These are phyloP conservation scores for Drosophila elegans DNA, from an alignment of 1,140 invertebrate genomes.

Conservation along the genomic window DNA sequence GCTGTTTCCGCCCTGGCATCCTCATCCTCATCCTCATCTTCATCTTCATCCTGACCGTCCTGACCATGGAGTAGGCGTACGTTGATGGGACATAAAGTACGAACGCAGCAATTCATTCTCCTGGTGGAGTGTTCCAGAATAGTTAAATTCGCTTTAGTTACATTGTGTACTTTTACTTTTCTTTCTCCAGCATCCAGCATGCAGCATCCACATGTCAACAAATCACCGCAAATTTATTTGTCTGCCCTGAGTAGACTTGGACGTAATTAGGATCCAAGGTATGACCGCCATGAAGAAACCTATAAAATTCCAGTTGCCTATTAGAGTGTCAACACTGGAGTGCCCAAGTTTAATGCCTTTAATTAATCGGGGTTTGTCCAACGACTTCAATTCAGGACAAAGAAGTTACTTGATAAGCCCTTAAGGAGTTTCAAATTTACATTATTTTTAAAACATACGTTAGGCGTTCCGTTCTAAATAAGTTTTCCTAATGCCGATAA, in stretches of 20 bases:
- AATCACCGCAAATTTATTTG: conserved; percentile 79
- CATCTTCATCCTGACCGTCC: background rate
- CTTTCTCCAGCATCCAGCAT: background rate
- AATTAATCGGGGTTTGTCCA: background rate
- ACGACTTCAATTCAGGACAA: too few relatives aligned
- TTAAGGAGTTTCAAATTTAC: too few relatives aligned
- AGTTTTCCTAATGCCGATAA: too few relatives aligned
- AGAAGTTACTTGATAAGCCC: too few relatives aligned
- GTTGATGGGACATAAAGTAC: conserved; percentile 47
- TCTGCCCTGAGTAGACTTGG: conserved; percentile 23
- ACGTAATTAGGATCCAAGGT: conserved; percentile 48
- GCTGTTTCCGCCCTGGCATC: conserved; percentile 7
- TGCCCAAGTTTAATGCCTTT: background rate
- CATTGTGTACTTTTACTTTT: conserved; percentile 18
- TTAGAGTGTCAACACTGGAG: conserved; percentile 45
- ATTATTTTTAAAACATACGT: too few relatives aligned
- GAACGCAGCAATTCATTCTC: conserved; percentile 15
- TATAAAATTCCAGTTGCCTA: conserved; percentile 24
- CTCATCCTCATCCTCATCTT: conserved; percentile 1
- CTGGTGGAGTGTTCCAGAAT: conserved; percentile 33
- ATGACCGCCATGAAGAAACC: background rate
- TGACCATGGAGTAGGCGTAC: conserved; percentile 29
- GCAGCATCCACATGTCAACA: conserved; percentile 50
- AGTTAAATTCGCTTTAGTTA: conserved; percentile 66
- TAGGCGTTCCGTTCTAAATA: too few relatives aligned